These are phyloP conservation scores for Leptarthrus brevirostris DNA, from an alignment of 2,888 invertebrate genomes.

Conservation along the genomic window DNA sequence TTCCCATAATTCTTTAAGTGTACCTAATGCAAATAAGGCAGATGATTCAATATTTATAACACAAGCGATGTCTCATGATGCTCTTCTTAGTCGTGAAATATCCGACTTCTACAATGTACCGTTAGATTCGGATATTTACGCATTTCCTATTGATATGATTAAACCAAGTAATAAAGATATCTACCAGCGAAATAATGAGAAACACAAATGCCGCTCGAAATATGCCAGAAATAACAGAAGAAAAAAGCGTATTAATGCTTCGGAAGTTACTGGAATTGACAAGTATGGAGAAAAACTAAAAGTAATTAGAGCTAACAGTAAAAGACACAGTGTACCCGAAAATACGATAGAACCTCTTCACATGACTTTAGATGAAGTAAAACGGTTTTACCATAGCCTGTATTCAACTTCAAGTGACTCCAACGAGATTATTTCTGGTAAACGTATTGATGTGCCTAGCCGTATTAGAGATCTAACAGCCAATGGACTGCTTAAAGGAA, in stretches of 20 bases:
- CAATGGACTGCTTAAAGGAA: constrained; percentile 14
- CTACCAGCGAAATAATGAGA: constrained; percentile 15
- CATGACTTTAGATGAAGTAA: constrained; percentile 86
- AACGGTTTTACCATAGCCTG: constrained; percentile 83
- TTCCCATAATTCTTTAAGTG: constrained; percentile 84
- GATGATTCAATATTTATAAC: constrained; percentile 90
- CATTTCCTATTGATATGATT: constrained; percentile 85
- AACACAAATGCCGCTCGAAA: constrained; percentile 58
- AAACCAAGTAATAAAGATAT: constrained; percentile 66
- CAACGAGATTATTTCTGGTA: constrained; percentile 66
- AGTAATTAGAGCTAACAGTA: constrained; percentile 60
- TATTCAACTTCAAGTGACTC: constrained; percentile 83
- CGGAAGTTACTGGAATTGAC: constrained; percentile 57
- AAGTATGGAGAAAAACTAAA: constrained; percentile 53
- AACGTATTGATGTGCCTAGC: constrained; percentile 26
- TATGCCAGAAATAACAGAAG: constrained; percentile 62
- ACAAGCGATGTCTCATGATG: constrained; percentile 89
- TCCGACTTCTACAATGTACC: constrained; percentile 90
- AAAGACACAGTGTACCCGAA: constrained; percentile 77
- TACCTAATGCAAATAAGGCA: constrained; percentile 76
- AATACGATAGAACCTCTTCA: constrained; percentile 80
- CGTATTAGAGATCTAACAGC: constrained; percentile 14
- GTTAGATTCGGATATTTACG: constrained; percentile 88
- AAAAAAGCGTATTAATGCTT: constrained; percentile 65
- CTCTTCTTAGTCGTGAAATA: constrained; percentile 81